A percentile compares a stretch with the other conserved stretches of the same genome.
phyloP scores from a whole-genome alignment of 2,113 vertebrate genomes.

The Seriola quinqueradiata region DNA sequence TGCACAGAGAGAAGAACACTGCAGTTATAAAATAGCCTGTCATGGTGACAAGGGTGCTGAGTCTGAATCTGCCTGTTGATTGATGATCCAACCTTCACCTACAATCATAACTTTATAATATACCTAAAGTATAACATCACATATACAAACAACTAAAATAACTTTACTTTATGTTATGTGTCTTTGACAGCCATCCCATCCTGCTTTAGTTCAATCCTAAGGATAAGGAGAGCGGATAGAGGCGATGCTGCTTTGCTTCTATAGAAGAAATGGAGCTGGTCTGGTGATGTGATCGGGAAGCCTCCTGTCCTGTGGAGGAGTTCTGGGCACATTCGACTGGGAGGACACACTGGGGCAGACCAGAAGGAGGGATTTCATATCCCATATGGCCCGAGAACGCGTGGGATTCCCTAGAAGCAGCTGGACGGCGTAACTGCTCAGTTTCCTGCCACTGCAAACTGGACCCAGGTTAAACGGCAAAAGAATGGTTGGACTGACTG shows the following conservation, averaged over 20 bases:
- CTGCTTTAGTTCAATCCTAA: not conserved
- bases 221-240: not conserved
- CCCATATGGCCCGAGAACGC: conserved; percentile 16
- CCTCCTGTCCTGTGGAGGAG: not conserved
- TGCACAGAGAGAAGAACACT: not conserved
- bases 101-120: no score
- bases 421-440: not conserved
- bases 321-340: not conserved
- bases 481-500: not conserved
- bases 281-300: conserved; percentile 3
- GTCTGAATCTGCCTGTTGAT: no score
- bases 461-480: not conserved
- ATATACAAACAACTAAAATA: no score
- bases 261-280: not conserved
- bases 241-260: not conserved
- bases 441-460: not conserved
- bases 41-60: no score
- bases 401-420: conserved; percentile 16
- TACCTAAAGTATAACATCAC: no score
- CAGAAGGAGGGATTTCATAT: conserved; percentile 15
- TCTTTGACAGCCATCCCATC: no score
- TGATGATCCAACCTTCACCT: no score
- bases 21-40: no score
- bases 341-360: not conserved
- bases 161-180: no score